phyloP scores from a whole-genome alignment of 1,140 invertebrate genomes.

The Cydia strobilella region DNA sequence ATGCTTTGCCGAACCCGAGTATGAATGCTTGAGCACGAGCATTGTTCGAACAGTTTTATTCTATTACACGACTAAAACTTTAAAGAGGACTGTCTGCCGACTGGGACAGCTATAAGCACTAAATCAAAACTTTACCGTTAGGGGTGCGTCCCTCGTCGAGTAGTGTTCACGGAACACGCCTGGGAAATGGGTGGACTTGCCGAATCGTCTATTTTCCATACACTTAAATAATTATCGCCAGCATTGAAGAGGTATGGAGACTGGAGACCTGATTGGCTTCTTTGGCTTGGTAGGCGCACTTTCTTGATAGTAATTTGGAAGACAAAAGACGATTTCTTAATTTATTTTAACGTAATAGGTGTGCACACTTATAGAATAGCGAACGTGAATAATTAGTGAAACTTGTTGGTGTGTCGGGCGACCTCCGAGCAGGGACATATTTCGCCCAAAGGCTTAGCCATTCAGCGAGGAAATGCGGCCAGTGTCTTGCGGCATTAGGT shows the following conservation, averaged over 20 bases:
- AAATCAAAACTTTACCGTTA: constrained; percentile 77
- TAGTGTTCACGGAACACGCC: constrained; percentile 57
- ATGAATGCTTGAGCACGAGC: constrained; percentile 61
- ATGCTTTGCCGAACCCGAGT: constrained; percentile 51
- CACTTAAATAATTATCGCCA: constrained; percentile 35
- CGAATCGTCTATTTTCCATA: constrained; percentile 54
- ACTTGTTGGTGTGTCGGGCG: too few species aligned
- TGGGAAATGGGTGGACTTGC: constrained; percentile 43
- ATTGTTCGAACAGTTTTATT: constrained; percentile 76
- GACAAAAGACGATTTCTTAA: too few species aligned
- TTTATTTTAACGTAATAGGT: too few species aligned
- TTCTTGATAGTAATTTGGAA: too few species aligned
- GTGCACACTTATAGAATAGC: too few species aligned
- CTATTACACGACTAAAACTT: constrained; percentile 74
- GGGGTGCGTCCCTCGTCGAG: constrained; percentile 49
- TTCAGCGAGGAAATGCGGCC: too few species aligned
- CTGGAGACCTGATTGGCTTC: not conserved
- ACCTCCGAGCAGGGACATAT: too few species aligned
- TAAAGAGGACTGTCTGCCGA: constrained; percentile 67
- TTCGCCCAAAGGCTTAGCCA: too few species aligned
- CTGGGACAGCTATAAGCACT: constrained; percentile 75
- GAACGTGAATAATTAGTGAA: too few species aligned
- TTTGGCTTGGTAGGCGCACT: too few species aligned
- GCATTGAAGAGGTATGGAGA: constrained; percentile 36
- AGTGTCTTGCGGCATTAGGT: too few species aligned